phyloP scores from a whole-genome alignment of 2,888 invertebrate species.

The Nephrocerus scutellatus region DNA sequence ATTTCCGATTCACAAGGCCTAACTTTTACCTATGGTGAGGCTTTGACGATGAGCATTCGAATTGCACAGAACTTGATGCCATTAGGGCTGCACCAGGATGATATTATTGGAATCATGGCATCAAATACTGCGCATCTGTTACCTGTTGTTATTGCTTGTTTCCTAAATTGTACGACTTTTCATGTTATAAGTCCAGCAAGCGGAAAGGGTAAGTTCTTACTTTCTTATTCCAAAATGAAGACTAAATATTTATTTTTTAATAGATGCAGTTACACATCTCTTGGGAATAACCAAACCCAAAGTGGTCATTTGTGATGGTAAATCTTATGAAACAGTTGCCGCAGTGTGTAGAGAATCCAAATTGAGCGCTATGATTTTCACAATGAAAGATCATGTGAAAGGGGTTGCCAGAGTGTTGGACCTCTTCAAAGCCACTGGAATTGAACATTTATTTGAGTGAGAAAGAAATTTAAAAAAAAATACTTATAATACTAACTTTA shows the following conservation, averaged over 20 bases:
- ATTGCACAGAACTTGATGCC: slow-evolving; percentile 37
- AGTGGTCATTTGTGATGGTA: slow-evolving; percentile 27
- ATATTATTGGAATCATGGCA: slow-evolving; percentile 40
- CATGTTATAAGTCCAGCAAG: slow-evolving; percentile 38
- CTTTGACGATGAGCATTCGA: slow-evolving; percentile 36
- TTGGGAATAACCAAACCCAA: slow-evolving; percentile 24
- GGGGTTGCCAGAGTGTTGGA: slow-evolving; percentile 23
- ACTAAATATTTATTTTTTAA: too few relatives aligned
- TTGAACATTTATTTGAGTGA: slow-evolving; percentile 16
- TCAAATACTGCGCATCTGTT: slow-evolving; percentile 37
- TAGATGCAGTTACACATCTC: slow-evolving; percentile 24
- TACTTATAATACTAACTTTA: background rate
- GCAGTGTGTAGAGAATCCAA: slow-evolving; percentile 22
- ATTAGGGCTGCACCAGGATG: slow-evolving; percentile 35
- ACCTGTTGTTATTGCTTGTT: slow-evolving; percentile 37
- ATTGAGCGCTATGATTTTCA: slow-evolving; percentile 24
- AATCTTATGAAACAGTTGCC: slow-evolving; percentile 21
- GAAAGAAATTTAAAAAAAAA: background rate
- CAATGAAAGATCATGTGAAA: slow-evolving; percentile 22
- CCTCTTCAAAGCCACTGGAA: slow-evolving; percentile 18
- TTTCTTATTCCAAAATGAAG: slow-evolving; percentile 16
- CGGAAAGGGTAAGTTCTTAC: slow-evolving; percentile 29
- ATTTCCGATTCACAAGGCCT: slow-evolving; percentile 39
- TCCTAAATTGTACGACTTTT: slow-evolving; percentile 39
- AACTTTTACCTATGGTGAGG: slow-evolving; percentile 36